These are phyloP conservation scores for Macaria notata DNA, from an alignment of 2,888 invertebrate genomes.

Conservation along the genomic window DNA sequence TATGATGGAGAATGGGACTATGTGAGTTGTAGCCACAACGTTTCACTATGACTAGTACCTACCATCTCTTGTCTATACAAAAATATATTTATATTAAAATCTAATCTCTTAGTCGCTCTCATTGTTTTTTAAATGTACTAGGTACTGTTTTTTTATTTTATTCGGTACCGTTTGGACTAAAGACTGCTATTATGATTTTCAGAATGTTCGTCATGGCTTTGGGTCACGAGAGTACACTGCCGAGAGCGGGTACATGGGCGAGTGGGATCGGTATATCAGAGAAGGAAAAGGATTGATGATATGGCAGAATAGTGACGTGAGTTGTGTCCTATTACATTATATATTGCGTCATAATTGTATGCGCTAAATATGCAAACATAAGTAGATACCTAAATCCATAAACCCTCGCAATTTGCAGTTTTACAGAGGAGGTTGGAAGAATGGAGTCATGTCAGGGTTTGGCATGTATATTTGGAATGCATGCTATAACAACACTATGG, in stretches of 20 bases:
- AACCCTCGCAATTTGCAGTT: constrained; percentile 53
- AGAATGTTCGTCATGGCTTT: constrained; percentile 71
- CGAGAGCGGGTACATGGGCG: constrained; percentile 77
- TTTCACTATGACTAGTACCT: too few species aligned
- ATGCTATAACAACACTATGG: constrained; percentile 74
- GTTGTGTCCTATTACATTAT: too few species aligned
- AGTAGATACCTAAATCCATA: too few species aligned
- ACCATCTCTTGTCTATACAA: too few species aligned
- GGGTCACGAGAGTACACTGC: constrained; percentile 66
- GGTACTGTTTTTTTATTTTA: too few species aligned
- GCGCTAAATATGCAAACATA: background rate
- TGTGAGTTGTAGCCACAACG: constrained; percentile 43
- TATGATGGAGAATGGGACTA: constrained; percentile 70
- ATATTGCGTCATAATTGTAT: background rate
- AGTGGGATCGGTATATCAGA: constrained; percentile 74
- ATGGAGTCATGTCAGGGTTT: constrained; percentile 80
- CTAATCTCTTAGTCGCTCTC: too few species aligned
- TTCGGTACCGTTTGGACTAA: too few species aligned
- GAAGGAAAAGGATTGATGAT: constrained; percentile 83
- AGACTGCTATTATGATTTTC: constrained; percentile 2
- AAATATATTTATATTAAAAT: too few species aligned
- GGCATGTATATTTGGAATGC: constrained; percentile 83
- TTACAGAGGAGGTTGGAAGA: constrained; percentile 83
- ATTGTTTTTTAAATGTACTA: too few species aligned
- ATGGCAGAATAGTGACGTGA: constrained; percentile 84